These are phyloP conservation scores for Pristis pectinata DNA, from an alignment of 2,797 vertebrate species.

Conservation along the genomic window DNA sequence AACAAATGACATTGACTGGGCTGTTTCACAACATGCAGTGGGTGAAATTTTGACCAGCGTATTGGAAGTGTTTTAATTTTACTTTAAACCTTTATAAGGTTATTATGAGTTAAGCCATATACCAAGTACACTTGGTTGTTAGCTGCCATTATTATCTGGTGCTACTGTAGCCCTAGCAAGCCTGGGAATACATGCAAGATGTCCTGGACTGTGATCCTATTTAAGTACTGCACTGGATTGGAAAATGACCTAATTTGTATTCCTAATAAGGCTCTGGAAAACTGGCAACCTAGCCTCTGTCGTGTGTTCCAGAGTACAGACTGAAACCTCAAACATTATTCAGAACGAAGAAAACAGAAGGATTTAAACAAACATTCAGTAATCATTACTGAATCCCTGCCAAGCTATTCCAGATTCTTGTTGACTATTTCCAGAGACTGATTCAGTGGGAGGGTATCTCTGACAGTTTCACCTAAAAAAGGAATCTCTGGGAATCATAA, in stretches of 20 bases:
- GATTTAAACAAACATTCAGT: slow-evolving; percentile 23
- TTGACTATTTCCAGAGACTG: slow-evolving; percentile 27
- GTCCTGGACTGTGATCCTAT: slow-evolving; percentile 13
- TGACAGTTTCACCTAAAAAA: slow-evolving; percentile 14
- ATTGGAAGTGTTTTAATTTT: neutral
- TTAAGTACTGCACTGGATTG: neutral
- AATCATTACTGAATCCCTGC: slow-evolving; percentile 8
- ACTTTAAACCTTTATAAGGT: neutral
- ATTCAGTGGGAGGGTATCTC: neutral
- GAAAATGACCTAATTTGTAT: slow-evolving; percentile 11
- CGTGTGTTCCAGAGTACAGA: slow-evolving; percentile 9
- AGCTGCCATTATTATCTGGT: neutral
- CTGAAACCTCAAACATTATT: slow-evolving; percentile 23
- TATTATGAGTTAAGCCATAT: neutral
- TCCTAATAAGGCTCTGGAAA: slow-evolving; percentile 26
- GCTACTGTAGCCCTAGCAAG: neutral
- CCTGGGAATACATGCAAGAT: neutral
- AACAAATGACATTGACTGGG: neutral
- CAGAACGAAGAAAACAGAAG: slow-evolving; percentile 33
- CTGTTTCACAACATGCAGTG: neutral
- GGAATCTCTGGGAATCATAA: neutral
- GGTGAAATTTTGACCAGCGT: neutral
- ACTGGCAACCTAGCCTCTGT: neutral
- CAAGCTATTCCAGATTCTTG: slow-evolving; percentile 35
- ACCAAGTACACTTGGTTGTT: neutral